phyloP scores from a whole-genome alignment of 64 coral and sea anemone species.

The Cladopsammia gracilis region DNA sequence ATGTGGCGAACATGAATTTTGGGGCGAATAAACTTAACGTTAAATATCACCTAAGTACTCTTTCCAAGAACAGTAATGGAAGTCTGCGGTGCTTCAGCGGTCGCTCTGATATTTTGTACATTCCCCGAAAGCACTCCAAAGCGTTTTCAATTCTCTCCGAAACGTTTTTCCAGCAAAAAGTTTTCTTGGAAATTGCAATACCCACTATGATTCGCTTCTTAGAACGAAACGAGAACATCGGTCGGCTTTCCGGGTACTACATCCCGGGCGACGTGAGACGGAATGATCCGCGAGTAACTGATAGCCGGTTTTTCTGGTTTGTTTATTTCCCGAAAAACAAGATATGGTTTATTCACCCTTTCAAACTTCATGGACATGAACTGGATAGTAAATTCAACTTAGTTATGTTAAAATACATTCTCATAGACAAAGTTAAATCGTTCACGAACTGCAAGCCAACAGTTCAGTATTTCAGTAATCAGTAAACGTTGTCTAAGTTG shows the following conservation, averaged over 20 bases:
- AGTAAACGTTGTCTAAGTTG: background rate
- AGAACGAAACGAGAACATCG: slow-evolving; percentile 65
- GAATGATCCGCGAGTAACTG: slow-evolving; percentile 72
- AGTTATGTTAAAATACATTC: slow-evolving; percentile 80
- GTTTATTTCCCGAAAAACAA: slow-evolving; percentile 89
- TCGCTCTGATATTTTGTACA: slow-evolving; percentile 88
- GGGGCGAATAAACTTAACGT: slow-evolving; percentile 58
- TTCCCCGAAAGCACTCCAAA: slow-evolving; percentile 73
- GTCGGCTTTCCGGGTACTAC: slow-evolving; percentile 77
- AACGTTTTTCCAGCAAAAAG: slow-evolving; percentile 81
- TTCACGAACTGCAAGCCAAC: slow-evolving; percentile 13
- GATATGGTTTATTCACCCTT: slow-evolving; percentile 96
- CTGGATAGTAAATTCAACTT: slow-evolving; percentile 89
- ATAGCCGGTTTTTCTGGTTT: slow-evolving; percentile 99
- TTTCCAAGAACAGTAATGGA: slow-evolving; percentile 77
- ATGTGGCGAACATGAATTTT: slow-evolving; percentile 69
- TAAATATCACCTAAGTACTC: slow-evolving; percentile 48
- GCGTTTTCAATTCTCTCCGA: slow-evolving; percentile 73
- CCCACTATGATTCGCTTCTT: slow-evolving; percentile 82
- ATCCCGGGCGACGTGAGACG: slow-evolving; percentile 90
- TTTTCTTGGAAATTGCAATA: slow-evolving; percentile 84
- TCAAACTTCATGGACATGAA: slow-evolving; percentile 81
- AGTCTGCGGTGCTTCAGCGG: slow-evolving; percentile 92
- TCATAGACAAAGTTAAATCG: slow-evolving; percentile 73
- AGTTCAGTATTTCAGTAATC: background rate